Evolutionary conservation across 2,113 vertebrate species (phyloP), one percentile per base, ranked within the genome.

Genomic region (Gobio gobio): DNA sequence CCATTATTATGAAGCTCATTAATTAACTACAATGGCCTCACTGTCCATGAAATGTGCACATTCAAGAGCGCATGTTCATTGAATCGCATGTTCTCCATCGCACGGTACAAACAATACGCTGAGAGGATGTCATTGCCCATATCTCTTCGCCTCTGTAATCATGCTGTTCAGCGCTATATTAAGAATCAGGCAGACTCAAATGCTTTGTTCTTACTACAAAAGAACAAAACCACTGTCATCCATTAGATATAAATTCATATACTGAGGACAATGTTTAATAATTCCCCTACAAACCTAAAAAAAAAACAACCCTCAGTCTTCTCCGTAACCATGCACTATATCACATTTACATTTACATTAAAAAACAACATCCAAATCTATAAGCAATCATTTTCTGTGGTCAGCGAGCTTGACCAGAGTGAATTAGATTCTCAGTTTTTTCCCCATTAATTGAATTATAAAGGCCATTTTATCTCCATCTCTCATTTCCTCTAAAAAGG

Each of bases 361-460:
- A 36, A 61, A 13, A 49, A 18, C 29, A 75, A 58, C 24, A 10
- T 63, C 6, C 40, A 47, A 80, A 80, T 64, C 54, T 7, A 54
- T 61, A 80, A 80, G 40, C 78, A 64, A 80, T 64, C 22, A 47
- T 78, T 78, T 78, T 40, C 20, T 24, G 54, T 59, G 83, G 59
- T 78, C 33, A 43, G n/a, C 3, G 12, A 73, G 54, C 45, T 45
- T 24, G 83, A 58, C 43, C 24, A 54, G 49, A 36, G 83, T 36
- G n/a, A 82, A 70, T 59, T 16, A 16, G 74, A 56, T 7, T 72
- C 54, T 81, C 22, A 72, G 33, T 77, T 82, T 78, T 66, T 61
- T 47, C 45, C 80, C 54, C 77, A 85, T 88, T 88, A 89, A 89
- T 91, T 88, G 64, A 88, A 87, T 86, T 85, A 87, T 88, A 66